Base-by-base conservation (phyloP, 2,797 vertebrate genomes). In the Sebastes elongatus region DNA sequence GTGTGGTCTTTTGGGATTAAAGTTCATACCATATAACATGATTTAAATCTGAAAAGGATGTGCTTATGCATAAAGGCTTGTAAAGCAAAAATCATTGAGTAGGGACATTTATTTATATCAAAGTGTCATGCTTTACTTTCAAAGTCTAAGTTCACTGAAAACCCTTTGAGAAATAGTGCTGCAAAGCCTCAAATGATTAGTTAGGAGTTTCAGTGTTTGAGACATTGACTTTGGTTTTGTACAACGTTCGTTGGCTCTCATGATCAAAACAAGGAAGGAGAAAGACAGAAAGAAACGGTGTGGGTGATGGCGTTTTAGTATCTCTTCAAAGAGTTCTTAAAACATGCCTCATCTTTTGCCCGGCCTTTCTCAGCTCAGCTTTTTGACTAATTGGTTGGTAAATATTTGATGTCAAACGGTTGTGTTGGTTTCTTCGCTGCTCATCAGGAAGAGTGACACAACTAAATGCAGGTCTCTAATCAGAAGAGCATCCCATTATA, bases 351-450 rank as follows among this genome's bases (percentile, higher is more conserved):
- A 11, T 75, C n/a, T 59, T 38, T 56, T n/a, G 4, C 38, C 10
- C 9, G 25, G 8, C 53, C 18, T 52, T 55, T 73, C 74, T 52
- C 53, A 71, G 46, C 64, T 69, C 20, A 7, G 30, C 30, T 53
- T 66, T 66, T 35, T 60, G 22, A 68, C 65, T 88, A 86, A 89
- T 63, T 85, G 86, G 52, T 69, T 25, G 35, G 60, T 86, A 80
- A 85, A 82, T 86, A 74, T 89, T 85, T 82, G 83, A 88, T 84
- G 75, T 70, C 32, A 59, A 67, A 81, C 56, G 27, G 25, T 56
- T 35, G 52, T 55, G 56, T 52, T 56, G 30, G 57, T 57, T 32
- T 55, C 30, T 55, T 2, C 22, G 63, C 30, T 25, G 52, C 71
- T 62, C 59, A 28, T 49, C 63, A 13, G 53, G 33, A 72, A 59